Evolutionary conservation across 2,797 vertebrate genomes (phyloP).

Genomic region (Gobionotothen gibberifrons): DNA sequence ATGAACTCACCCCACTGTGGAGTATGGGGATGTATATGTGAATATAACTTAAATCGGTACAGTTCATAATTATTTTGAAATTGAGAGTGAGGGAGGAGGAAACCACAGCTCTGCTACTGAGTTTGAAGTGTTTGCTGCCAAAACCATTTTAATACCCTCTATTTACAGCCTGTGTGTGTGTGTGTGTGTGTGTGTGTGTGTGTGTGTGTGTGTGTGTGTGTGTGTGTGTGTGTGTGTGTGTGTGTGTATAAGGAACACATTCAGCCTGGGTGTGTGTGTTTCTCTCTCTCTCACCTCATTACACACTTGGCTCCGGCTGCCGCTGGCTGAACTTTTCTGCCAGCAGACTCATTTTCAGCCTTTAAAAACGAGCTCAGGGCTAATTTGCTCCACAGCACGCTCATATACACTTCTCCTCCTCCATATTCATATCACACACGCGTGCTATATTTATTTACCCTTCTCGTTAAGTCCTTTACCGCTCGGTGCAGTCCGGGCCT

Average conservation of each 20-base stretch:
- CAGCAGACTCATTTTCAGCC: constrained; percentile 71
- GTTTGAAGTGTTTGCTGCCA: constrained; percentile 51
- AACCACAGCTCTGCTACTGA: constrained; percentile 31
- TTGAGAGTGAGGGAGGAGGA: constrained; percentile 20
- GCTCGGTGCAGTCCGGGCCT: constrained; percentile 24
- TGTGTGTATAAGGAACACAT: constrained; percentile 31
- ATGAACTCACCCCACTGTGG: not conserved
- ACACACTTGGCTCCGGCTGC: constrained; percentile 76
- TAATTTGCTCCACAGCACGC: constrained; percentile 72
- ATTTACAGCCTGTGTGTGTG: constrained; percentile 55
- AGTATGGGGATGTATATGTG: too few relatives aligned
- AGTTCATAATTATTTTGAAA: constrained; percentile 32
- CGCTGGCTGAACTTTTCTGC: constrained; percentile 74
- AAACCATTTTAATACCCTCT: constrained; percentile 60
- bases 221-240: constrained; percentile 9
- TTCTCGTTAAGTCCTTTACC: constrained; percentile 27
- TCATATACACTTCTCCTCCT: constrained; percentile 71
- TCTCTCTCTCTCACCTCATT: constrained; percentile 80
- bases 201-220: constrained; percentile 31
- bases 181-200: constrained; percentile 19
- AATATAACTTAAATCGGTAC: not conserved
- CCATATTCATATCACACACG: constrained; percentile 68
- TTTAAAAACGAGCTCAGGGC: constrained; percentile 73
- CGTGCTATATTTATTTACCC: constrained; percentile 44
- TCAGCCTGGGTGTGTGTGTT: constrained; percentile 33